Evolutionary conservation across 2,113 vertebrate species (phyloP), one percentile per base, ranked within the genome.

Genomic region (Pterophyllum scalare): DNA sequence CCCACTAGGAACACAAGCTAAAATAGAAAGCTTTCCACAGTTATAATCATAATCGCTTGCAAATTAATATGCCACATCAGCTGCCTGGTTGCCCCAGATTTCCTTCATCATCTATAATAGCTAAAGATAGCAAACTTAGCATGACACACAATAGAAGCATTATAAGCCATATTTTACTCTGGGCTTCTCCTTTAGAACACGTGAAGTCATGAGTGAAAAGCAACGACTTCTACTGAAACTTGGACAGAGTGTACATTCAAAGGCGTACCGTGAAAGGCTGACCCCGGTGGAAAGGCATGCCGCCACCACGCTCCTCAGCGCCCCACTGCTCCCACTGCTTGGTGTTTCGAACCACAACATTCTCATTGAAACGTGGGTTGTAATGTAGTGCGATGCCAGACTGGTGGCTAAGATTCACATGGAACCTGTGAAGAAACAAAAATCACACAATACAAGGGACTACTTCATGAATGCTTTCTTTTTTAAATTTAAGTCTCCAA

Each of bases 351-450:
- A 96, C 96, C 81, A 97, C 93, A 0, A 6, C 0, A 0, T 95
- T 94, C 84, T 97, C 94, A 3, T 87, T 35, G 15, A 97, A 95
- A 2, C 96, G 95, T 3, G 95, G 94, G 64, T 96, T 96, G 77
- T 95, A 83, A 54, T 96, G 97, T 72, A 96, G 89, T 24, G 96
- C 96, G 0, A 94, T 88, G 38, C 95, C 94, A 10, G 28, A 80
- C 6, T 62, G 80, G 1, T 79, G 84, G 17, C 82, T 40, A 17
- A 97, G 89, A 81, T 97, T 95, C 85, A 97, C 80, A 14, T 35
- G 1, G 78, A 96, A 95, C 77, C 96, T 97, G 80, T 52, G 35
- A 59, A 19, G 15, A 77, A 38, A 79, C 24, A 80, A 62, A 35
- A 60, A 78, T 52, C 14, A 20, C 17, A 0, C 11, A 52, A 31